Evolutionary conservation across 2,888 invertebrate genomes (phyloP), one percentile per base, ranked within the genome.

Genomic region (Buathra laborator): DNA sequence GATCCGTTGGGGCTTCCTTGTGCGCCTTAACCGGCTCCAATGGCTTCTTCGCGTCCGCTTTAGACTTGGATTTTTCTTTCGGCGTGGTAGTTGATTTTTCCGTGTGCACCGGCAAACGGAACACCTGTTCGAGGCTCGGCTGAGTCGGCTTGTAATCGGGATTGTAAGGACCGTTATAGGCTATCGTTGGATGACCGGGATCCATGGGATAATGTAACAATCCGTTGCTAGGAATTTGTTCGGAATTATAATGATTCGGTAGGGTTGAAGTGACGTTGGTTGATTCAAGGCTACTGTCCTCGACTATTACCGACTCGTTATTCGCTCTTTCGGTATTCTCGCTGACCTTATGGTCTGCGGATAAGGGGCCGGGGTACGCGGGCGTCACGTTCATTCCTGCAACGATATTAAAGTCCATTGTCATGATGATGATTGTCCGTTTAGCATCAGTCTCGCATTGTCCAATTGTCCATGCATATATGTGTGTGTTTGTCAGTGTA

Each of bases 151-250:
- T 91, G 86, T 89, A 94, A 83, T 94, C 93, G 12, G 94, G 94
- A 92, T 92, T 94, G 87, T 94, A 94, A 6, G 95, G 94, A 14
- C 94, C 94, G 83, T 94, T 92, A 88, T 94, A 94, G 1, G 94
- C 90, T 29, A 91, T 76, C 12, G 91, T 92, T 3, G 93, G 93
- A 82, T 92, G 92, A 64, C 92, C 93, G 12, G 93, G 92, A 79
- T 93, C 92, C 92, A 93, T 93, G 4, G 93, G 92, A 84, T 93
- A 92, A 68, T 93, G 93, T 56, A 92, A 83, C 4, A 88, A 59
- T 74, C 87, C 85, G 70, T 81, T 59, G 46, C 86, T 81, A 51
- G 83, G 64, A 67, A 67, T 75, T 59, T 68, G 37, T 37, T 80
- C 83, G 51, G 68, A 12, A 29, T 74, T 46, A 44, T 66, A 67